These are phyloP conservation scores for Heloderma charlesbogerti DNA, from an alignment of 2,113 vertebrate species.

Conservation along the genomic window DNA sequence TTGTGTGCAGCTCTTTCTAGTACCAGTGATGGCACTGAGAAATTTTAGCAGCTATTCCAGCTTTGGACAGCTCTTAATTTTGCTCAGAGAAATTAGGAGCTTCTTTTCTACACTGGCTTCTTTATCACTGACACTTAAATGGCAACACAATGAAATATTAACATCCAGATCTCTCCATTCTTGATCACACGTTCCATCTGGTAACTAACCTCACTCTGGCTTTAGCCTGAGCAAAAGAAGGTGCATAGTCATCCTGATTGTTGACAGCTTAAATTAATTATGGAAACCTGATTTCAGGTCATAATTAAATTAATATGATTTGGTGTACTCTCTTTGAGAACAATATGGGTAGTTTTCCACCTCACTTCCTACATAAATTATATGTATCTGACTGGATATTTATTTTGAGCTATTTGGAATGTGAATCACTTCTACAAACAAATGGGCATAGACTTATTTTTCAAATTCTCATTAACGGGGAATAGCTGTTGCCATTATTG, in stretches of 20 bases:
- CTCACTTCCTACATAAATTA: constrained; percentile 40
- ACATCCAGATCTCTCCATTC: constrained; percentile 23
- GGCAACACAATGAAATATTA: constrained; percentile 15
- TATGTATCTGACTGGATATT: constrained; percentile 17
- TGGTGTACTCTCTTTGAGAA: constrained; percentile 55
- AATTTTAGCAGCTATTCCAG: not conserved
- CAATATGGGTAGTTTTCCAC: constrained; percentile 44
- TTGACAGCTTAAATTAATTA: constrained; percentile 63
- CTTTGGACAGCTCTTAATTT: not conserved
- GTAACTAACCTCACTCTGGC: constrained; percentile 11
- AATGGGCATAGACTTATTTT: constrained; percentile 18
- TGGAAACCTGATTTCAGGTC: constrained; percentile 60
- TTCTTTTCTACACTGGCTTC: not conserved
- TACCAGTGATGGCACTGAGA: not conserved
- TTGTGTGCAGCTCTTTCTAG: not conserved
- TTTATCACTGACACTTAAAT: no score
- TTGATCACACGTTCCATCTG: constrained; percentile 35
- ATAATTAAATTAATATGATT: constrained; percentile 73
- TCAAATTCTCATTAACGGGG: constrained; percentile 33
- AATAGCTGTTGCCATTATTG: not conserved
- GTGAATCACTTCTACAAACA: not conserved
- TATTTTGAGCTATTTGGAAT: constrained; percentile 37
- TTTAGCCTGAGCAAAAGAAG: constrained; percentile 24
- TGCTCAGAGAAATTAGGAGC: not conserved
- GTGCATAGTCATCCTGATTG: constrained; percentile 45